These are phyloP conservation scores for Psammodynastes pulverulentus DNA, from an alignment of 2,113 vertebrate species.

Conservation along the genomic window DNA sequence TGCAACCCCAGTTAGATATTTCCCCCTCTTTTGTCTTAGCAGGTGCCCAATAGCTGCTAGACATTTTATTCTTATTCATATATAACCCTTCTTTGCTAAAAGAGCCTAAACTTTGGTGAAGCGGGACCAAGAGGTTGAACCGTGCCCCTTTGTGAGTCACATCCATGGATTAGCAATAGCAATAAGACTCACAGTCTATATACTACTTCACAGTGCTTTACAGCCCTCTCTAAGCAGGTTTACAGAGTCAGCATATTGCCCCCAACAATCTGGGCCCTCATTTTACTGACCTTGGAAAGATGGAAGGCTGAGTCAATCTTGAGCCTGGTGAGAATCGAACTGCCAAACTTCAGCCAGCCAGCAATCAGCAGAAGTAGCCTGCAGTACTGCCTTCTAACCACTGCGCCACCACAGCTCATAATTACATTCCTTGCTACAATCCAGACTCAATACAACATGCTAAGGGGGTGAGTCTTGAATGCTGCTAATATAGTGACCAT, in stretches of 20 bases:
- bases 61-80: not conserved
- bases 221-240: too few relatives aligned
- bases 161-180: not conserved
- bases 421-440: not conserved
- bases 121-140: not conserved
- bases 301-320: too few relatives aligned
- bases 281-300: too few relatives aligned
- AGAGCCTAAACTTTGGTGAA: not conserved
- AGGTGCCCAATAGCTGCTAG: not conserved
- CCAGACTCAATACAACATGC: not conserved
- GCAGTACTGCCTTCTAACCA: too few relatives aligned
- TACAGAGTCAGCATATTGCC: too few relatives aligned
- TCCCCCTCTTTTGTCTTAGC: not conserved
- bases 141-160: not conserved
- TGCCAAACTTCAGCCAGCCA: too few relatives aligned
- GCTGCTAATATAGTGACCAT: not conserved
- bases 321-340: too few relatives aligned
- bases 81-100: not conserved
- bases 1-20: not conserved
- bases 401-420: too few relatives aligned
- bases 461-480: not conserved
- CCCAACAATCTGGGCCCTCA: too few relatives aligned
- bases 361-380: too few relatives aligned
- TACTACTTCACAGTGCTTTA: too few relatives aligned
- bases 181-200: too few relatives aligned